A percentile compares a stretch with the other conserved stretches of the same genome.
Evolutionary conservation across 2,113 vertebrate genomes (phyloP).

Genomic region (Prionailurus bengalensis): DNA sequence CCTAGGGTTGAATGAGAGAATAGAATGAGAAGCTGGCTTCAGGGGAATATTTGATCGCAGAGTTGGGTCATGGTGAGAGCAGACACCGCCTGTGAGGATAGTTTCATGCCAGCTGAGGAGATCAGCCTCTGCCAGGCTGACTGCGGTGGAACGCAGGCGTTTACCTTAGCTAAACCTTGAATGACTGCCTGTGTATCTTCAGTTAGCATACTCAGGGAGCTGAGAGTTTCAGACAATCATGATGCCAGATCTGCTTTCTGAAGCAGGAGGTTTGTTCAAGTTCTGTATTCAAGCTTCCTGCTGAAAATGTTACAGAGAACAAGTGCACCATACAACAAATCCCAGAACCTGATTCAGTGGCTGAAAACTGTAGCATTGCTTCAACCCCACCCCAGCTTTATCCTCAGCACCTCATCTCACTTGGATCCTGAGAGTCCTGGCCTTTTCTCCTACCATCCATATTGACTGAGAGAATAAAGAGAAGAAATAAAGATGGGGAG

Average conservation of each 20-base stretch:
- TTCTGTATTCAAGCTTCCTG: background rate
- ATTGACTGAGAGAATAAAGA: background rate
- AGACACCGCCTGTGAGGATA: background rate
- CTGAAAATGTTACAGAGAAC: background rate
- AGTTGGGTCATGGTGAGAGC: conserved; percentile 60
- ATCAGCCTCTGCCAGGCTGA: background rate
- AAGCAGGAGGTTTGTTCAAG: background rate
- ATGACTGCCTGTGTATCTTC: background rate
- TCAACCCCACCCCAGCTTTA: background rate
- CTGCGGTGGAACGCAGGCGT: background rate
- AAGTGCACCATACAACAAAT: too few species aligned
- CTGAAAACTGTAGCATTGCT: background rate
- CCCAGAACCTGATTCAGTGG: background rate
- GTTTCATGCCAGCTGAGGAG: background rate
- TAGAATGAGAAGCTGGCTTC: conserved; percentile 32
- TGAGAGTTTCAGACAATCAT: background rate
- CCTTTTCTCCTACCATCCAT: background rate
- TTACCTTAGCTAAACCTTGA: background rate
- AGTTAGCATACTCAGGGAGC: background rate
- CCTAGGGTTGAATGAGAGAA: conserved; percentile 19
- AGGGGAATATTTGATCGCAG: conserved; percentile 68
- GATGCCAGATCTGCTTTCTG: background rate
- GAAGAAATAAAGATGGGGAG: background rate
- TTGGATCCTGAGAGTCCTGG: background rate
- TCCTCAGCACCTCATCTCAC: background rate